These are phyloP conservation scores for Caenorhabditis doughertyi DNA, from an alignment of 2,888 invertebrate genomes.

Conservation along the genomic window DNA sequence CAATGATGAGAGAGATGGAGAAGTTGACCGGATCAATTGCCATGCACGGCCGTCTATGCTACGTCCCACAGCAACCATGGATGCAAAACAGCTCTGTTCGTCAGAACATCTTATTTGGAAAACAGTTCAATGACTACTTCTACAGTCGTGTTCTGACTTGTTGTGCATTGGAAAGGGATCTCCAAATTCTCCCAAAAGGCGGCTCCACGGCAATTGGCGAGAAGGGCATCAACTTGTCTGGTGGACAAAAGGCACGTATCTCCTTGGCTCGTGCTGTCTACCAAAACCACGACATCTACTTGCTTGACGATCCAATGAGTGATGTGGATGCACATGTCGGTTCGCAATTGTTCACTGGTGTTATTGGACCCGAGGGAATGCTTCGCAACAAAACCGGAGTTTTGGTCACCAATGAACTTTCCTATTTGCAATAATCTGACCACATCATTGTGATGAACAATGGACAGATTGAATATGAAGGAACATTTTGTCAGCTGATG, in stretches of 20 bases:
- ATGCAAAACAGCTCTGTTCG: conserved; percentile 96
- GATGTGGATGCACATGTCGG: conserved; percentile 98
- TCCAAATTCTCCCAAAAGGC: conserved; percentile 73
- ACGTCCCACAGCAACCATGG: conserved; percentile 97
- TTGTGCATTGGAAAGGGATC: conserved; percentile 76
- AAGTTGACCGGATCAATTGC: conserved; percentile 69
- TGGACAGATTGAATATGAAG: conserved; percentile 77
- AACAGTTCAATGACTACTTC: conserved; percentile 77
- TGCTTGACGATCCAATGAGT: conserved; percentile 95
- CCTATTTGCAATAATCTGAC: conserved; percentile 93
- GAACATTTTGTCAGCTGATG: conserved; percentile 79
- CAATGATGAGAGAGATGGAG: conserved; percentile 87
- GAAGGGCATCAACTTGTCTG: conserved; percentile 82
- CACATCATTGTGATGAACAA: conserved; percentile 91
- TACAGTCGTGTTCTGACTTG: conserved; percentile 78
- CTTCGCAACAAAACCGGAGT: conserved; percentile 88
- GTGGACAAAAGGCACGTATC: conserved; percentile 86
- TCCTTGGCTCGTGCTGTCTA: conserved; percentile 94
- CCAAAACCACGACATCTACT: conserved; percentile 91
- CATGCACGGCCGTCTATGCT: conserved; percentile 86
- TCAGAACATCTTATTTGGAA: conserved; percentile 90
- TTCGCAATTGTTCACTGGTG: conserved; percentile 87
- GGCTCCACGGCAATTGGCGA: conserved; percentile 81
- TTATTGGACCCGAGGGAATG: conserved; percentile 82
- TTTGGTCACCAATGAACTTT: conserved; percentile 95